Percentiles rank a stretch among this genome's conserved stretches.
phyloP scores from a whole-genome alignment of 2,888 invertebrate species.

The Pelosia muscerda region DNA sequence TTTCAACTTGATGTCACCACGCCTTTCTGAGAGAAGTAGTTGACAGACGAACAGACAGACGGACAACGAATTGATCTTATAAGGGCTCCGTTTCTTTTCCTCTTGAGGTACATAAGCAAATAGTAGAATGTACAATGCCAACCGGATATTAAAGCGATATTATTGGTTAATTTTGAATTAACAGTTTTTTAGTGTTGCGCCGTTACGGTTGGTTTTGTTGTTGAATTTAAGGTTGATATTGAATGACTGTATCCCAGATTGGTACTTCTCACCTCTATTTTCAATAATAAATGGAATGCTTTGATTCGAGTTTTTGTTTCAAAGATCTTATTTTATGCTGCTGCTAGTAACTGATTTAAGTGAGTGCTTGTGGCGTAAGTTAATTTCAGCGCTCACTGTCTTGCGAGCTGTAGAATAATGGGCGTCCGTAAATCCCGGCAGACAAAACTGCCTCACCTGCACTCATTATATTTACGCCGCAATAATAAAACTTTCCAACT shows the following conservation, averaged over 20 bases:
- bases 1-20: too few species aligned
- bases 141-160: too few species aligned
- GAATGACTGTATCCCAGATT: neutral
- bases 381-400: slow-evolving; percentile 69
- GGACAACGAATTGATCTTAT: too few species aligned
- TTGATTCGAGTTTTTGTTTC: slow-evolving; percentile 4
- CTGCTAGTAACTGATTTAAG: slow-evolving; percentile 72
- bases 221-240: too few species aligned
- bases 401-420: slow-evolving; percentile 68
- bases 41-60: too few species aligned
- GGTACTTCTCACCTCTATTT: neutral
- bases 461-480: slow-evolving; percentile 86
- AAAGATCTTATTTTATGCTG: slow-evolving; percentile 52
- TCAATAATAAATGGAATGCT: neutral
- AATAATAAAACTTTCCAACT: slow-evolving; percentile 86
- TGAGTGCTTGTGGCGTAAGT: slow-evolving; percentile 66
- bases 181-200: too few species aligned
- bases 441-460: slow-evolving; percentile 83
- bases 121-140: too few species aligned
- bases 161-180: too few species aligned
- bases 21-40: too few species aligned
- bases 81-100: too few species aligned
- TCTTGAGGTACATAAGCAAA: too few species aligned
- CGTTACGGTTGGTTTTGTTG: too few species aligned
- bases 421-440: slow-evolving; percentile 77